Conservation (phyloP, 2,888 invertebrate species). For the Drosophila rellima region DNA sequence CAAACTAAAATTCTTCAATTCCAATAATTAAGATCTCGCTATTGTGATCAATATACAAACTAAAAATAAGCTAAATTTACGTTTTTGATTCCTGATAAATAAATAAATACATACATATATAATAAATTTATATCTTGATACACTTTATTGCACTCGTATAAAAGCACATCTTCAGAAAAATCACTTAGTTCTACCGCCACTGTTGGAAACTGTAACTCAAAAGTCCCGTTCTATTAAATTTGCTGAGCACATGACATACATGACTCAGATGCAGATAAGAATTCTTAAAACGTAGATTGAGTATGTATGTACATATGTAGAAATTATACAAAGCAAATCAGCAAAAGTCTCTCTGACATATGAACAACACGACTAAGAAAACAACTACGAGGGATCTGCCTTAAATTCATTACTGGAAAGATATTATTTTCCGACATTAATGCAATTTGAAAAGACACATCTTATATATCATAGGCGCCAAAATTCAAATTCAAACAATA, state of each 20-base stretch:
- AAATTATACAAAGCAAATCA: too few relatives aligned
- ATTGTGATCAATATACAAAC: too few relatives aligned
- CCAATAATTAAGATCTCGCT: too few relatives aligned
- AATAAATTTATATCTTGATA: neutral
- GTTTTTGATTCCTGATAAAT: too few relatives aligned
- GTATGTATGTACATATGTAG: neutral
- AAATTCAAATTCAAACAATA: too few relatives aligned
- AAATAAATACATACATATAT: too few relatives aligned
- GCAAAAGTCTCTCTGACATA: neutral
- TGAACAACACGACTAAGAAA: neutral
- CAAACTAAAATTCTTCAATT: too few relatives aligned
- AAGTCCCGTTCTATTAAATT: neutral
- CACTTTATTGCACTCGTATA: neutral
- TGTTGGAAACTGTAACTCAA: neutral
- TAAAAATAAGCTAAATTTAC: too few relatives aligned
- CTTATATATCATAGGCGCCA: too few relatives aligned
- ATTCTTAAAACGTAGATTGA: neutral
- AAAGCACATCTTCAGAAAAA: neutral
- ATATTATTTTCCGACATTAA: neutral
- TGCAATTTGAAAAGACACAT: too few relatives aligned
- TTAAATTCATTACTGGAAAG: neutral
- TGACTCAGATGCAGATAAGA: slow-evolving; percentile 4
- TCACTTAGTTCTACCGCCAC: neutral
- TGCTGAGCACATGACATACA: neutral
- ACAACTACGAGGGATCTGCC: neutral